Base-by-base conservation (phyloP, 2,797 vertebrate genomes). In the Otolemur crassicaudatus region DNA sequence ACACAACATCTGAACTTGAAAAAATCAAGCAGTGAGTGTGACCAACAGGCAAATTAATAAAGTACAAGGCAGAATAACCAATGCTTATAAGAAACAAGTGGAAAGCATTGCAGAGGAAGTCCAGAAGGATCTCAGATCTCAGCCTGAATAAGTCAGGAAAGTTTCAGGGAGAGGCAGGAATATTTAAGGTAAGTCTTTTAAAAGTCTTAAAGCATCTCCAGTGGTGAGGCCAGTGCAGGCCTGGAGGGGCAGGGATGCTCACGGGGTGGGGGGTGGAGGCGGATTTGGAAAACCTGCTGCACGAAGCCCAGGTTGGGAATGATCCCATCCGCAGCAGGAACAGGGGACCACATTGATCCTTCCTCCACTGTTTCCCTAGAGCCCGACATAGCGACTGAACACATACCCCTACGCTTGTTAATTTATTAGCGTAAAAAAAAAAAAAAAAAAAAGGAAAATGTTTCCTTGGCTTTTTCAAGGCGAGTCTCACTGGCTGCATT, bases 191-290 rank as follows among this genome's bases (percentile, higher is more conserved):
- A 40, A 19, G n/a, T n/a, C 88, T 49, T 49, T 3, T 2, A 70
- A 80, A 37, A 37, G 34, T 37, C 34, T 37, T 37, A 27, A 20
- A 40, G 4, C 43, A 31, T 2, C 6, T 1, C 43, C 29, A 8
- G 2, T 0, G 7, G 19, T 67, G 61, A 43, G 11, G 34, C 22
- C 3, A 0, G 10, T 40, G 0, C 3, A 4, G 56, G n/a, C 3
- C 1, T 7, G 61, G 13, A 1, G 6, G 31, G 79, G 20, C 2
- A 8, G 31, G 14, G 13, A 1, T 0, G 3, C n/a, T 14, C 3
- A 14, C 31, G 0, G 23, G 23, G 27, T 2, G 2, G 37, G 20
- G 46, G 11, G 2, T 34, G 60, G 4, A 37, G 63, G 70, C 0
- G 0, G 19, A 5, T 0, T 8, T 16, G 46, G 13, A 53, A 25